Base-by-base conservation (phyloP, 1,140 invertebrate species). In the Eumaeus atala region DNA sequence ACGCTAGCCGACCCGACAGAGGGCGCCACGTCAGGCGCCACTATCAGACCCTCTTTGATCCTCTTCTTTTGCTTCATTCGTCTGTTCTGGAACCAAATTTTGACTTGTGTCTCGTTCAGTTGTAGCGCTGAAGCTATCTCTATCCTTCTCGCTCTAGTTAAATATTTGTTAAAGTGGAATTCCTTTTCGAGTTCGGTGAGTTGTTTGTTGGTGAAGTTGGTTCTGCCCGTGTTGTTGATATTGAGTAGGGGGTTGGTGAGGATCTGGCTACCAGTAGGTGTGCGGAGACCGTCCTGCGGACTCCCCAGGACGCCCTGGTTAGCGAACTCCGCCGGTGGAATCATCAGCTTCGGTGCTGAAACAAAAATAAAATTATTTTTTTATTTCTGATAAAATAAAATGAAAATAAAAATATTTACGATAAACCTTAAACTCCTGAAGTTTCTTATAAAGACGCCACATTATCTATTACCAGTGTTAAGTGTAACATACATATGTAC, bases 111-210 rank as follows among this genome's bases (percentile, higher is more conserved):
- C 80, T 99, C 98, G 83, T 99, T 99, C 4, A 99, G 91, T 75
- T 97, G 95, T 12, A 99, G 88, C 1, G 96, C 93, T 0, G 96
- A 95, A 0, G 98, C 98, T 63, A 99, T 99, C 87, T 99, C 98
- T 68, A 99, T 98, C 62, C 98, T 90, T 65, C 98, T 89, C 7
- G 97, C 97, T 62, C 98, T 89, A 2, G 97, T 99, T 69, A 99
- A 91, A 89, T 99, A 99, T 88, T 98, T 98, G 89, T 99, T 99
- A 87, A 98, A 99, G 87, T 99, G 97, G 87, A 99, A 99, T 87
- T 99, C 98, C 82, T 99, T 99, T 81, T 99, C 98, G 62, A 99
- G 89, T 87, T 99, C 98, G 0, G 97, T 99, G 48, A 99, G 91
- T 83, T 99, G 98, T 87, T 99, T 99, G 79, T 98, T 99, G 51